Base-by-base conservation (phyloP, 2,797 vertebrate species). In the Halcyon badia region DNA sequence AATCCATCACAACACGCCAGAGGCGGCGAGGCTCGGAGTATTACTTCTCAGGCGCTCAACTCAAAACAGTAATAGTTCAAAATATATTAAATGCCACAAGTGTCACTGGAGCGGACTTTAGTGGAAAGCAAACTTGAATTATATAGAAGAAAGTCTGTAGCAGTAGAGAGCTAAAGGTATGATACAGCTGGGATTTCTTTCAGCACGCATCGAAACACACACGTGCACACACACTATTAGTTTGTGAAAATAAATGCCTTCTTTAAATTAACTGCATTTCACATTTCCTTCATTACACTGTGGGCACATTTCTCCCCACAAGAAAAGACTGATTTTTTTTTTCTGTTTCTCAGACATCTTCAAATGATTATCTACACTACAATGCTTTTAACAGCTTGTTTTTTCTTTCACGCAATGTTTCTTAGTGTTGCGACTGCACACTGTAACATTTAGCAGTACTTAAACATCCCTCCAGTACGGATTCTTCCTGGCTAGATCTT, bases 401-500 rank as follows among this genome's bases (percentile, higher is more conserved):
- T 94, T 73, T 87, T 30, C 71, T 79, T 86, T 57, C 71, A 60
- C 2, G 2, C 73, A 79, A 58, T 51, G 18, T 62, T 92, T 84
- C 48, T 80, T 37, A 13, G 4, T 65, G 17, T 73, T 85, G 52
- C 57, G 84, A 87, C 90, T 84, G 75, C 91, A 92, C 68, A 60
- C 66, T 77, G 86, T 49, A 89, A 44, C 41, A 68, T 95, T 95
- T 89, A 96, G 73, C 88, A 79, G 77, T 76, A 89, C 91, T 97
- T 97, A 96, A 96, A 95, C 28, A 88, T 85, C 85, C 69, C 61
- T 84, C 89, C 83, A 75, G 70, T 87, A 93, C 62, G 71, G 51
- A 84, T 95, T 94, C 71, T 81, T 92, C 51, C 68, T 94, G 92
- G 83, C 70, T 89, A 89, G 65, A 83, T 90, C 95, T 83, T 84